Conservation (phyloP, 2,113 vertebrate species). For the Pao palembangensis region DNA sequence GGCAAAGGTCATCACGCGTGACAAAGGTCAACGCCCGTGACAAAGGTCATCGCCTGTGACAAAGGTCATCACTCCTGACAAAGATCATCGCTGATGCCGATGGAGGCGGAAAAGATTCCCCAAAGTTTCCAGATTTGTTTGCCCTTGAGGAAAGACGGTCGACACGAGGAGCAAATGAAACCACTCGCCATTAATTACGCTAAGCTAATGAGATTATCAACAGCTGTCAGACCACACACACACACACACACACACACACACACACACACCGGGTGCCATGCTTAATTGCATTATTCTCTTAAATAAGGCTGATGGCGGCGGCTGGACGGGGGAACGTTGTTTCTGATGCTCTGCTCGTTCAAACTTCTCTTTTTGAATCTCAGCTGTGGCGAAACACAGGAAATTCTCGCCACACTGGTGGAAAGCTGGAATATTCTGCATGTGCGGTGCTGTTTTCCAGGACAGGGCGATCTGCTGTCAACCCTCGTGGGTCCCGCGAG, state of each 20-base stretch:
- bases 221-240: slow-evolving; percentile 54
- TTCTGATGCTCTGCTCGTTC: slow-evolving; percentile 4
- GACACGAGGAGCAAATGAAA: slow-evolving; percentile 44
- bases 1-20: no score
- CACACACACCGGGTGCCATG: slow-evolving; percentile 32
- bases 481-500: slow-evolving; percentile 19
- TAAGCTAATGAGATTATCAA: slow-evolving; percentile 61
- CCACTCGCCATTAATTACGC: slow-evolving; percentile 54
- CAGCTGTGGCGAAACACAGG: no score
- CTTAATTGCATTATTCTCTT: slow-evolving; percentile 64
- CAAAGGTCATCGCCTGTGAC: background rate
- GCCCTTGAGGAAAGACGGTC: slow-evolving; percentile 59
- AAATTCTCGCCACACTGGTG: no score
- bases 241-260: no score
- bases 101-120: background rate
- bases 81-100: background rate
- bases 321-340: slow-evolving; percentile 18
- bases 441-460: slow-evolving; percentile 30
- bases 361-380: no score
- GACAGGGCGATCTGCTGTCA: slow-evolving; percentile 1
- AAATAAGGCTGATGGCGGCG: slow-evolving; percentile 57
- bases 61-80: background rate
- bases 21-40: no score
- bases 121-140: slow-evolving; percentile 46
- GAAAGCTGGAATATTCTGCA: no score